Evolutionary conservation across 2,797 vertebrate species (phyloP).

Genomic region (Holocentrus rufus): DNA sequence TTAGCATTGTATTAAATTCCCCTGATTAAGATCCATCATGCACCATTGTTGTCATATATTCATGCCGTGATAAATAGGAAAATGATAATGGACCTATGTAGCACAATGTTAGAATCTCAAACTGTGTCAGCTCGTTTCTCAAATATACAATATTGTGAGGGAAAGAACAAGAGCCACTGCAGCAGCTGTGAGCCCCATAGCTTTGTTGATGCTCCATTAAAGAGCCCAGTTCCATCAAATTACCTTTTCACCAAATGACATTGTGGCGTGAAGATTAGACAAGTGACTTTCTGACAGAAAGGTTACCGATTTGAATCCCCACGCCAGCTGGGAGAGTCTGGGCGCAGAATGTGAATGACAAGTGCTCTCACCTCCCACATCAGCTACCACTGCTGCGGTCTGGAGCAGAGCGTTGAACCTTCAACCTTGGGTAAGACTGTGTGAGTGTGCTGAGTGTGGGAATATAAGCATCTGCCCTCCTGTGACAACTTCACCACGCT

Average conservation of each 20-base stretch:
- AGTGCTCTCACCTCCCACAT: not conserved
- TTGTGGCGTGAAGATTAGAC: not conserved
- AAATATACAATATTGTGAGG: not conserved
- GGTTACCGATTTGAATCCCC: not conserved
- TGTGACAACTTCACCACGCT: not conserved
- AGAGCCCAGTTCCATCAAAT: not conserved
- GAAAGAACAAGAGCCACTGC: not conserved
- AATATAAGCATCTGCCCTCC: not conserved
- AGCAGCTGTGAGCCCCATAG: not conserved
- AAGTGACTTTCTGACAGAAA: not conserved
- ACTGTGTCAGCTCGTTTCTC: not conserved
- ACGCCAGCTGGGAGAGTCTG: not conserved
- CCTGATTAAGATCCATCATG: not conserved
- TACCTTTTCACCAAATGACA: not conserved
- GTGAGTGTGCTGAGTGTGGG: not conserved
- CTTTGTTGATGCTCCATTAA: not conserved
- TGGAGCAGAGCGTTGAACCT: not conserved
- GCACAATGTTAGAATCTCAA: not conserved
- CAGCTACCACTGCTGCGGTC: not conserved
- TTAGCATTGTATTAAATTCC: not conserved
- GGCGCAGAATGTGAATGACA: not conserved
- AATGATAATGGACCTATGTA: not conserved
- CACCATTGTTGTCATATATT: constrained; percentile 8
- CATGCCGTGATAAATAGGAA: not conserved
- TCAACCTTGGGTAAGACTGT: not conserved